These are phyloP conservation scores for Xylota sylvarum DNA, from an alignment of 2,888 invertebrate genomes.

Conservation along the genomic window DNA sequence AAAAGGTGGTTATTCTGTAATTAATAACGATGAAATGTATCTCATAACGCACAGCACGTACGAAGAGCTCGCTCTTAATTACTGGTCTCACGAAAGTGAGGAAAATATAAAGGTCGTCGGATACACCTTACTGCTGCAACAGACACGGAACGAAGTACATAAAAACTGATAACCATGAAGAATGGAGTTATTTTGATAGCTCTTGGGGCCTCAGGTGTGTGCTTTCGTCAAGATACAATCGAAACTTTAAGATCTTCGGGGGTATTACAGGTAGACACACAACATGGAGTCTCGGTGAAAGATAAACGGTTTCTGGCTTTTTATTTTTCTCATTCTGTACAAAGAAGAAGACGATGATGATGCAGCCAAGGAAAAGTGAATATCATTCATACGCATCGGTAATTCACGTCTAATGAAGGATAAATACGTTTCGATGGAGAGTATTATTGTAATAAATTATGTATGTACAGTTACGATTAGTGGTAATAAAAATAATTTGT, in stretches of 20 bases:
- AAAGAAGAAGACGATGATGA: conserved; percentile 10
- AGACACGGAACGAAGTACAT: conserved; percentile 50
- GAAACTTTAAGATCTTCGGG: conserved; percentile 44
- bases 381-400: conserved; percentile 62
- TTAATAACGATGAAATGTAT: conserved; percentile 61
- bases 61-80: conserved; percentile 45
- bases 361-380: conserved; percentile 50
- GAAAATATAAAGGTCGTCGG: conserved; percentile 62
- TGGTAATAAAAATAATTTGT: conserved; percentile 55
- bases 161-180: conserved; percentile 46
- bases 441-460: conserved; percentile 48
- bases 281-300: conserved; percentile 5
- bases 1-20: conserved; percentile 40
- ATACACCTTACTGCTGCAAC: conserved; percentile 42
- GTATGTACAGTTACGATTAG: conserved; percentile 59
- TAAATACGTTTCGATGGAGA: conserved; percentile 43
- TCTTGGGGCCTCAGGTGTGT: conserved; percentile 25
- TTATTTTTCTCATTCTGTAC: conserved; percentile 24
- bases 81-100: conserved; percentile 53
- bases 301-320: conserved; percentile 34
- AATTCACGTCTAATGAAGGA: conserved; percentile 58
- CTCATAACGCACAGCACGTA: conserved; percentile 57
- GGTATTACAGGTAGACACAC: conserved; percentile 15
- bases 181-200: conserved; percentile 68
- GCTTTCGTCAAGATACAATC: conserved; percentile 57